Evolutionary conservation across 2,113 vertebrate species (phyloP).

Genomic region (Dendrocopos noguchii): DNA sequence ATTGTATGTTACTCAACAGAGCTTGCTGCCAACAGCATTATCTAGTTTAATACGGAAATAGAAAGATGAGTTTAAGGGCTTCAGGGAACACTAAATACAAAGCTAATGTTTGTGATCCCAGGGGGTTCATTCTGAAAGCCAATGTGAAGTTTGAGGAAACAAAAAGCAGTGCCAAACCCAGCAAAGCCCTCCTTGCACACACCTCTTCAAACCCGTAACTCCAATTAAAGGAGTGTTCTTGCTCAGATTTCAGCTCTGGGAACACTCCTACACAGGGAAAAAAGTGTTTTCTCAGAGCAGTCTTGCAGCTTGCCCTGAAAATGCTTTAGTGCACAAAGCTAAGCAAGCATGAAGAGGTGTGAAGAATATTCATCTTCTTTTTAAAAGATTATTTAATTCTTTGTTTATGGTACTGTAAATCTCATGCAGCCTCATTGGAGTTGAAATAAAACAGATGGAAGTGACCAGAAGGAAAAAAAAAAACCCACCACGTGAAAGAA

Average conservation of each 20-base stretch:
- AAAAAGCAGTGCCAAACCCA: background rate
- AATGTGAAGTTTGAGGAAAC: background rate
- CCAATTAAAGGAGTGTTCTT: background rate
- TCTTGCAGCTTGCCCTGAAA: background rate
- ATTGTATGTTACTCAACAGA: background rate
- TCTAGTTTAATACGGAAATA: background rate
- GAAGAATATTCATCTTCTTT: background rate
- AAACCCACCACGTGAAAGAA: background rate
- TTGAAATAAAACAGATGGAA: background rate
- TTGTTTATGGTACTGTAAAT: background rate
- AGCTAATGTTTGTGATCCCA: slow-evolving; percentile 19
- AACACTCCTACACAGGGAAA: background rate
- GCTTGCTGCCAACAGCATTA: background rate
- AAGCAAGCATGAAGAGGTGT: background rate
- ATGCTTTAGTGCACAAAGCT: background rate
- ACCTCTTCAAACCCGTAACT: background rate
- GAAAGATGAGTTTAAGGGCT: background rate
- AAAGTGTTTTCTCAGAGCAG: background rate
- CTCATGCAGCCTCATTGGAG: background rate
- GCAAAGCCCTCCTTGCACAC: background rate
- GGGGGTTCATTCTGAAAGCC: background rate
- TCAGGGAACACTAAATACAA: background rate
- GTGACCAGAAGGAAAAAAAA: background rate
- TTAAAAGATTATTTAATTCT: background rate
- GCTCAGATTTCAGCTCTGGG: background rate